Evolutionary conservation across 2,888 invertebrate genomes (phyloP), one percentile per base, ranked within the genome.

Genomic region (Papilio protenor): DNA sequence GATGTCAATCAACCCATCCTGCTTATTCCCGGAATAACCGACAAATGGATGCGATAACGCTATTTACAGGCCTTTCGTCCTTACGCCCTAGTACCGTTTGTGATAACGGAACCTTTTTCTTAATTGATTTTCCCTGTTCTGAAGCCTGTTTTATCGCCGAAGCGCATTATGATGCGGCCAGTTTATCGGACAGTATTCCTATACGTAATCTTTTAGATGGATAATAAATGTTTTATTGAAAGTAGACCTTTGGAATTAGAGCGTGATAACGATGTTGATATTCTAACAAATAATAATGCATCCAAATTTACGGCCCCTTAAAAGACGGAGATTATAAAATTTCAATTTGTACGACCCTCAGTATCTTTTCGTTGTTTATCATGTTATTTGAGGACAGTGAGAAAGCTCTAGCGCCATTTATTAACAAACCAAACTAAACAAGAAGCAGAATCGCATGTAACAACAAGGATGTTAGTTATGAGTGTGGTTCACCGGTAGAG

Each of bases 1-100:
- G 94, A 92, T 91, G 93, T 94, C 94, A 94, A 94, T 94, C 94
- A 94, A 94, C 90, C 89, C 93, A 93, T 94, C 94, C 94, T 93
- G 89, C 92, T 91, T 90, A 91, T 94, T 94, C 94, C 94, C 87
- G 92, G 94, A 94, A 94, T 93, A 93, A 90, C 88, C 92, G 89
- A 92, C 94, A 93, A 94, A 93, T 94, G 92, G 86, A 83, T 84
- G 85, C 90, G 93, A 93, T 93, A 94, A 94, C 90, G 66, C 66
- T 59, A 59, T 40, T 40, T 47, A 76, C 84, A 87, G 87, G 89
- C 86, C 85, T 81, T 73, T 82, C 85, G 88, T 89, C 87, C 87
- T 89, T 90, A 88, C 86, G 88, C 86, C 88, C 87, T 91, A 90
- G 21, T 86, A 86, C 86, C 86, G 88, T 88, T 88, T 85, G 88